phyloP scores from a whole-genome alignment of 2,888 invertebrate species.

The Pandemis cinnamomeana region DNA sequence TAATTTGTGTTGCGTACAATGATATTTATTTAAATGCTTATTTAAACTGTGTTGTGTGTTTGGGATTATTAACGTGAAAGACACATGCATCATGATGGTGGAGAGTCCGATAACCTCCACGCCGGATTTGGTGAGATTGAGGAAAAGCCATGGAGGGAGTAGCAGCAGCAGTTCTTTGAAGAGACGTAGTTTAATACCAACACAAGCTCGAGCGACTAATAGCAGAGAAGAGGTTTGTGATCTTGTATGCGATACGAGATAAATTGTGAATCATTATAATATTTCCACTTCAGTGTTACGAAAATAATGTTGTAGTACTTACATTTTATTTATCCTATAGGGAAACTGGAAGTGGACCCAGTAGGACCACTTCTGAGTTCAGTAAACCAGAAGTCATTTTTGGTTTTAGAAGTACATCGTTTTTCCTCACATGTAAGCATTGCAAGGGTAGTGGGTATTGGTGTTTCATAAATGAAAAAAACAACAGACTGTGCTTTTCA shows the following conservation, averaged over 20 bases:
- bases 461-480: too few relatives aligned
- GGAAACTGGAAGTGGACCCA: too few relatives aligned
- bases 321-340: too few relatives aligned
- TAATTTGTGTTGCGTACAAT: constrained; percentile 15
- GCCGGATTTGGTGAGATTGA: constrained; percentile 60
- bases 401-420: too few relatives aligned
- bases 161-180: constrained; percentile 62
- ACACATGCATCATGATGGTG: constrained; percentile 52
- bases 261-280: too few relatives aligned
- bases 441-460: too few relatives aligned
- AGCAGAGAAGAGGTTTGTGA: constrained; percentile 65
- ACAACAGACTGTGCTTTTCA: too few relatives aligned
- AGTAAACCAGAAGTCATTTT: too few relatives aligned
- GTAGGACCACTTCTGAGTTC: too few relatives aligned
- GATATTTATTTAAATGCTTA: not conserved
- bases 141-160: constrained; percentile 69
- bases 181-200: constrained; percentile 71
- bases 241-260: not conserved
- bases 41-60: constrained; percentile 19
- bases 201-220: constrained; percentile 57
- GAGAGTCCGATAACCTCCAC: constrained; percentile 70
- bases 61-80: not conserved
- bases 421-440: too few relatives aligned
- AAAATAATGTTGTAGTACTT: too few relatives aligned
- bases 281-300: too few relatives aligned